Evolutionary conservation across 2,113 vertebrate genomes (phyloP).

Genomic region (Hassar affinis): DNA sequence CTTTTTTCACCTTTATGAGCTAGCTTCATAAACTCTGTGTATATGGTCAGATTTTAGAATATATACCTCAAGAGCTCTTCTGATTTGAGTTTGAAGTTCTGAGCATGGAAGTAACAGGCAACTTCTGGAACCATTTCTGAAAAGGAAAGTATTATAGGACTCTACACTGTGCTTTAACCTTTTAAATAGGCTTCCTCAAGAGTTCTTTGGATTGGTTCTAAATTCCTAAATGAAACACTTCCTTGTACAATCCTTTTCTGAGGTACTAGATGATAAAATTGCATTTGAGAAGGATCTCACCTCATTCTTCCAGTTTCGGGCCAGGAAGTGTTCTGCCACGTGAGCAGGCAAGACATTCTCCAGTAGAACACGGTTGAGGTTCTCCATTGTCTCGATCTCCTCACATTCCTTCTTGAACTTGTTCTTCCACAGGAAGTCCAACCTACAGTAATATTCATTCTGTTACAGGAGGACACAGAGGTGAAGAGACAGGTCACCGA

Average conservation of each 20-base stretch:
- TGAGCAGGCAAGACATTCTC: conserved; percentile 96
- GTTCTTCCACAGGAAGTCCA: conserved; percentile 99
- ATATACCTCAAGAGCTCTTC: background rate
- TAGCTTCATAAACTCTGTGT: background rate
- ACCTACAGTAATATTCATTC: conserved; percentile 99
- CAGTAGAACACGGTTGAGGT: conserved; percentile 92
- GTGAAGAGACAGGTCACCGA: conserved; percentile 81
- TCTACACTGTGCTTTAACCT: background rate
- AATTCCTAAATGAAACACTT: background rate
- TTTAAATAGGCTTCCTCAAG: background rate
- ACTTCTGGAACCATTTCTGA: background rate
- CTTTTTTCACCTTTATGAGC: background rate
- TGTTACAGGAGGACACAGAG: conserved; percentile 99
- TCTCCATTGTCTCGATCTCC: conserved; percentile 99
- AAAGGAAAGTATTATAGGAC: background rate
- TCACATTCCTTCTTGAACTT: conserved; percentile 99
- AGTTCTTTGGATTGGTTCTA: background rate
- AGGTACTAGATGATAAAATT: background rate
- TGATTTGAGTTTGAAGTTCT: background rate
- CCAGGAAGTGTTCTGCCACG: conserved; percentile 96
- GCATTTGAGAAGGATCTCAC: conserved; percentile 64
- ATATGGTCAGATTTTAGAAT: background rate
- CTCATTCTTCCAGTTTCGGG: conserved; percentile 96
- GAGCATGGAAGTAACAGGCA: background rate
- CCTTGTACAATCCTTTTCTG: background rate